phyloP scores from a whole-genome alignment of 2,888 invertebrate species.

The Coelinius sp. region DNA sequence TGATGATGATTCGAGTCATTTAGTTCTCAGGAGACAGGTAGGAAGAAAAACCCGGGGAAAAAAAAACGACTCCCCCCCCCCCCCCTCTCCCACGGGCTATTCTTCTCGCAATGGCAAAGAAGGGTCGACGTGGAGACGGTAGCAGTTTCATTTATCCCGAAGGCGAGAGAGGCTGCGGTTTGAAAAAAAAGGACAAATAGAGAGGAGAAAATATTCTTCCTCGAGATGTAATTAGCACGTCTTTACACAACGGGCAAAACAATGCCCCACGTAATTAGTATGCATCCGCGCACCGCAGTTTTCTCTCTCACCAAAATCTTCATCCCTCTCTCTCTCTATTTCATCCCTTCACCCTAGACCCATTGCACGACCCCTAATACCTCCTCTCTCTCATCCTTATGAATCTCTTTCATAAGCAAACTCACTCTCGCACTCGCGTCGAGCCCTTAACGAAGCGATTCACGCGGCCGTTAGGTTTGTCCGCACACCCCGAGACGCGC shows the following conservation, averaged over 20 bases:
- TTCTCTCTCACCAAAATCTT: constrained; percentile 21
- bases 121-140: constrained; percentile 30
- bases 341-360: constrained; percentile 5
- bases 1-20: constrained; percentile 1
- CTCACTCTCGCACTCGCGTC: not conserved
- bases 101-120: constrained; percentile 7
- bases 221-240: constrained; percentile 69
- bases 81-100: constrained; percentile 24
- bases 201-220: constrained; percentile 53
- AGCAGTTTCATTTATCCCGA: constrained; percentile 47
- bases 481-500: constrained; percentile 12
- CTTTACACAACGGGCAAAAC: constrained; percentile 60
- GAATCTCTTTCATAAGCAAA: not conserved
- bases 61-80: no score
- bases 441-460: constrained; percentile 27
- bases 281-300: constrained; percentile 47
- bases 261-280: constrained; percentile 66
- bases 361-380: constrained; percentile 13
- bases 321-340: constrained; percentile 24
- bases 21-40: constrained; percentile 3
- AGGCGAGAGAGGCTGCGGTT: constrained; percentile 40
- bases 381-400: constrained; percentile 3
- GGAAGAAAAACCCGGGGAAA: constrained; percentile 19
- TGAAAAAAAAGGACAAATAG: constrained; percentile 19
- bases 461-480: constrained; percentile 32